Percentiles rank a stretch among this genome's conserved stretches.
Conservation (phyloP, 2,888 invertebrate species). For the Agriopis marginaria region DNA sequence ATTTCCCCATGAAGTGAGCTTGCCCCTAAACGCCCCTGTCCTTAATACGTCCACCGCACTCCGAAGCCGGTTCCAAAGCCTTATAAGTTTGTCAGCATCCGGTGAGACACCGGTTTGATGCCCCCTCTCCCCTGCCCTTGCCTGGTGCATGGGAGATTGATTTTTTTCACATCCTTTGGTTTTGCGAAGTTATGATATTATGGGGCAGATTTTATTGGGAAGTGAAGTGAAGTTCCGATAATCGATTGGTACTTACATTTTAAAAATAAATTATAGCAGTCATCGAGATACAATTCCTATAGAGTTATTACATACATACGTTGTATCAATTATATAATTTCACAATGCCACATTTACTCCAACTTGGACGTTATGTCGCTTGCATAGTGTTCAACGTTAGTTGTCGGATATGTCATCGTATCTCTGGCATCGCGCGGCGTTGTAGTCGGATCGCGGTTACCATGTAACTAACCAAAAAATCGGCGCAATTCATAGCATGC, state of each 20-base stretch:
- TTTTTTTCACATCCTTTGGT: conserved; percentile 47
- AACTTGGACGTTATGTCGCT: no score
- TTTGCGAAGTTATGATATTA: conserved; percentile 38
- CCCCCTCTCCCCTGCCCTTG: conserved; percentile 13
- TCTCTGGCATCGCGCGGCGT: no score
- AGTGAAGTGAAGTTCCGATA: conserved; percentile 1
- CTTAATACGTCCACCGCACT: conserved; percentile 34
- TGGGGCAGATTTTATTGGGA: conserved; percentile 10
- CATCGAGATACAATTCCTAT: no score
- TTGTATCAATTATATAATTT: no score
- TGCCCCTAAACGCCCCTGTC: conserved; percentile 7
- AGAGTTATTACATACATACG: no score
- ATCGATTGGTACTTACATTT: neutral
- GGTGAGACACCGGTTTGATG: conserved; percentile 47
- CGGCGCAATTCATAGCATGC: no score
- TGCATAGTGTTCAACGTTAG: no score
- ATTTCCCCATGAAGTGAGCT: conserved; percentile 6
- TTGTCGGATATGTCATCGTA: no score
- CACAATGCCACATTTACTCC: no score
- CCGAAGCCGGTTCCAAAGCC: conserved; percentile 56
- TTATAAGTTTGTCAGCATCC: conserved; percentile 57
- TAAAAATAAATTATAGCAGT: no score
- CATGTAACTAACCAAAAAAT: no score
- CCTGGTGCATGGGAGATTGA: conserved; percentile 43
- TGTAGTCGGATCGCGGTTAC: no score